Conservation (phyloP, 2,888 invertebrate species). For the Tenthredo livida region DNA sequence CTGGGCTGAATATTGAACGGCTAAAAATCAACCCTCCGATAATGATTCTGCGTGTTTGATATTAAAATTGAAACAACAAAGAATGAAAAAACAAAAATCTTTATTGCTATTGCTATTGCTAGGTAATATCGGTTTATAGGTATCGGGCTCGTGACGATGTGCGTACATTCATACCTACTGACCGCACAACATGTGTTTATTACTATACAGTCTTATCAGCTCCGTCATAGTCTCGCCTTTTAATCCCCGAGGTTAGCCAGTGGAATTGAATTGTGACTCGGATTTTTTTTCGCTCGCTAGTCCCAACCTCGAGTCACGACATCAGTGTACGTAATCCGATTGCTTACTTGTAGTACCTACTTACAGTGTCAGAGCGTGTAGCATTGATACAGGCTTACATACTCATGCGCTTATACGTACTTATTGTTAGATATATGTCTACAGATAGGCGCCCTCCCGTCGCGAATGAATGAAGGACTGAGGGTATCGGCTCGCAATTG, state of each 20-base stretch:
- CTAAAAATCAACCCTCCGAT: background rate
- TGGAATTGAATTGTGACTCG: conserved; percentile 17
- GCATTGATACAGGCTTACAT: conserved; percentile 39
- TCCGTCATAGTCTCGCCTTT: conserved; percentile 6
- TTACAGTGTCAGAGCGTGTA: conserved; percentile 36
- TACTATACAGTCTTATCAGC: background rate
- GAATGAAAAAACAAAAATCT: background rate
- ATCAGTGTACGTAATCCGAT: conserved; percentile 20
- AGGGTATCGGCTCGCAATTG: conserved; percentile 37
- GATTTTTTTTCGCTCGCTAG: background rate
- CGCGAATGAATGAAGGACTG: conserved; percentile 38
- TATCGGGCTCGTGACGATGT: background rate
- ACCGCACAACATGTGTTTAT: background rate
- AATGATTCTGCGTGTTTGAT: background rate
- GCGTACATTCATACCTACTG: background rate
- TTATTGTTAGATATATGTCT: conserved; percentile 26
- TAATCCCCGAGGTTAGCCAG: conserved; percentile 5
- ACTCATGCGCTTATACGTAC: conserved; percentile 21
- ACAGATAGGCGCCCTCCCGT: conserved; percentile 20
- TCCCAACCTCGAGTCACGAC: conserved; percentile 30
- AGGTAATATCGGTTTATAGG: background rate
- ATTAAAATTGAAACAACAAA: background rate
- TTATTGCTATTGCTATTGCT: no score
- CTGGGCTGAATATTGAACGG: background rate
- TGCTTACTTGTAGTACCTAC: conserved; percentile 29